Conservation (phyloP, 2,113 vertebrate genomes). For the Pardalotus punctatus region DNA sequence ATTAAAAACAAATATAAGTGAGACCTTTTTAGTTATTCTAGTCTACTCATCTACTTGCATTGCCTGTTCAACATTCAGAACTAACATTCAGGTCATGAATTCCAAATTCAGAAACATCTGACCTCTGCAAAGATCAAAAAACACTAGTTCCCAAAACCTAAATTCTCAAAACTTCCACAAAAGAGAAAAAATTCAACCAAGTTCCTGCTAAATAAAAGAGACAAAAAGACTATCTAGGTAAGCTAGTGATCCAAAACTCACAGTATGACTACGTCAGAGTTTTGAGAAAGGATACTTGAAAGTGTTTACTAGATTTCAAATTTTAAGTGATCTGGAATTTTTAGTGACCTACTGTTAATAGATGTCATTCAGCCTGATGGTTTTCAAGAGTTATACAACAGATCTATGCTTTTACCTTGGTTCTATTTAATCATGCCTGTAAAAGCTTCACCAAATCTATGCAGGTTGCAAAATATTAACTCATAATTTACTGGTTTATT, state of each 20-base stretch:
- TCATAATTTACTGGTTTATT: neutral
- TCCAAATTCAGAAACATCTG: neutral
- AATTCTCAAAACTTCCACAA: neutral
- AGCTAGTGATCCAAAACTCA: neutral
- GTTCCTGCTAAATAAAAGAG: neutral
- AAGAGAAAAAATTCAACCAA: neutral
- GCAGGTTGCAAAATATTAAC: neutral
- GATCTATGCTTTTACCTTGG: neutral
- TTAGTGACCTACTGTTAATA: neutral
- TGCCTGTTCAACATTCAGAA: neutral
- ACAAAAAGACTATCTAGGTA: neutral
- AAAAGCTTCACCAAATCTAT: neutral
- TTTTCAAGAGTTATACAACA: neutral
- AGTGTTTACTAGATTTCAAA: neutral
- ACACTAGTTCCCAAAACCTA: neutral
- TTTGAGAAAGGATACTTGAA: neutral
- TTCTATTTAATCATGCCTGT: neutral
- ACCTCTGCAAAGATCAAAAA: neutral
- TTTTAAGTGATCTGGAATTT: neutral
- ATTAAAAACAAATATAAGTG: fast-evolving
- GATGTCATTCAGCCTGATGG: neutral
- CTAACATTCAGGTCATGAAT: neutral
- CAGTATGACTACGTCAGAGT: neutral
- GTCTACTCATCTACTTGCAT: neutral
- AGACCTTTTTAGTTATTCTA: neutral